Evolutionary conservation across 1,140 invertebrate species (phyloP).

Genomic region (Hydropsyche tenuis): DNA sequence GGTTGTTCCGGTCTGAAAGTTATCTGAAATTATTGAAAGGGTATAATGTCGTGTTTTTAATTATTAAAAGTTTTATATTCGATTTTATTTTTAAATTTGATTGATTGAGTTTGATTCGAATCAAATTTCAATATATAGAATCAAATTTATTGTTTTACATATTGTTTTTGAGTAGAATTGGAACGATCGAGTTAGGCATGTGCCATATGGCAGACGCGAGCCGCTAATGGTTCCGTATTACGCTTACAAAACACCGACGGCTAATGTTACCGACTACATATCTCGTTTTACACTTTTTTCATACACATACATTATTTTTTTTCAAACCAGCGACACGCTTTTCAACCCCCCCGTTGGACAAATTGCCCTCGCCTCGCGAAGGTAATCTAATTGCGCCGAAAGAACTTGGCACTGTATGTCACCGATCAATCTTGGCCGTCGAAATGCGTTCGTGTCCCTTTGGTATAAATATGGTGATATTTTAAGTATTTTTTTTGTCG

Average conservation of each 20-base stretch:
- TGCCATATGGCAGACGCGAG: constrained; percentile 45
- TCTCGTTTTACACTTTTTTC: constrained; percentile 32
- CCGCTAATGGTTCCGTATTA: constrained; percentile 46
- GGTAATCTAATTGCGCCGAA: constrained; percentile 49
- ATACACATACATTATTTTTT: too few relatives aligned
- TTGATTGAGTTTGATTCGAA: too few relatives aligned
- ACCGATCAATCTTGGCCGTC: constrained; percentile 46
- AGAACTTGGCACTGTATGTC: constrained; percentile 44
- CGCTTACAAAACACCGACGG: constrained; percentile 30
- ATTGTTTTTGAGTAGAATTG: too few relatives aligned
- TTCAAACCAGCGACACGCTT: constrained; percentile 3
- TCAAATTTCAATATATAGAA: too few relatives aligned
- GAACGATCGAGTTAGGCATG: not conserved
- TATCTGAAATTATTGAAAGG: too few relatives aligned
- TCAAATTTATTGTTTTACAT: too few relatives aligned
- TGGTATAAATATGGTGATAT: not conserved
- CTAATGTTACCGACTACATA: constrained; percentile 33
- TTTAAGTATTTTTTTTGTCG: not conserved
- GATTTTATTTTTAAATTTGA: too few relatives aligned
- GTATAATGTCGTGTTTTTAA: too few relatives aligned
- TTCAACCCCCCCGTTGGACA: constrained; percentile 27
- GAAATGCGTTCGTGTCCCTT: not conserved
- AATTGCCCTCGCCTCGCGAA: constrained; percentile 30
- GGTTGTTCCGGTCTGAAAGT: too few relatives aligned
- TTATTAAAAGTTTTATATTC: too few relatives aligned